Percentiles rank a stretch among this genome's conserved stretches.
phyloP scores from a whole-genome alignment of 2,797 vertebrate species.

The Enteromius fasciolatus region DNA sequence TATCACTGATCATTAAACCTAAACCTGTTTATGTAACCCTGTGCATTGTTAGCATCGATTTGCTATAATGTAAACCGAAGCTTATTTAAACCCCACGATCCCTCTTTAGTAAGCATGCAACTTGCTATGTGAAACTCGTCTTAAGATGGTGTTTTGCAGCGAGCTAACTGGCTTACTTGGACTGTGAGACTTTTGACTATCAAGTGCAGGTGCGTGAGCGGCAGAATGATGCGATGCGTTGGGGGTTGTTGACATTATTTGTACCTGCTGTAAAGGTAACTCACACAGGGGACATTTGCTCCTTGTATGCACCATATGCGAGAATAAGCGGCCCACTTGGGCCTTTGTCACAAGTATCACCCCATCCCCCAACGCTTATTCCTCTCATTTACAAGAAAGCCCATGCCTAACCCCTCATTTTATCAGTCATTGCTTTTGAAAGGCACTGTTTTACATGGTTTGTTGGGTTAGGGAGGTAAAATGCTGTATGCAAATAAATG shows the following conservation, averaged over 20 bases:
- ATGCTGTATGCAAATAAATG: not conserved
- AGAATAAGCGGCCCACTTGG: constrained; percentile 78
- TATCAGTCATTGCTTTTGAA: constrained; percentile 25
- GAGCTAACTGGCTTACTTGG: constrained; percentile 18
- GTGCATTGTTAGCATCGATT: constrained; percentile 24
- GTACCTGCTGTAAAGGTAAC: constrained; percentile 23
- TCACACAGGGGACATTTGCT: constrained; percentile 15
- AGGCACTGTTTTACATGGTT: not conserved
- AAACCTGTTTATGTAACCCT: constrained; percentile 20
- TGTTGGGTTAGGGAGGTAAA: not conserved
- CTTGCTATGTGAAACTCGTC: not conserved
- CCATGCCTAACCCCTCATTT: constrained; percentile 72
- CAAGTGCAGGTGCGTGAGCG: constrained; percentile 37
- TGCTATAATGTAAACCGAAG: not conserved
- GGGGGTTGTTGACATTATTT: constrained; percentile 27
- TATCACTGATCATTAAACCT: constrained; percentile 33
- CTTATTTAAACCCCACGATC: constrained; percentile 3
- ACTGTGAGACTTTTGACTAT: constrained; percentile 3
- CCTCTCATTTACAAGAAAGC: constrained; percentile 69
- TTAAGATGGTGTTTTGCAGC: constrained; percentile 12
- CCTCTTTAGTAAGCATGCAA: constrained; percentile 5
- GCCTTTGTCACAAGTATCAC: constrained; percentile 81
- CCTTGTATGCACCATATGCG: constrained; percentile 57
- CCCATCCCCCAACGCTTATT: constrained; percentile 79
- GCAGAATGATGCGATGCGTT: constrained; percentile 29